Evolutionary conservation across 1,140 invertebrate species (phyloP).

Genomic region (Drosophila equinoxialis): DNA sequence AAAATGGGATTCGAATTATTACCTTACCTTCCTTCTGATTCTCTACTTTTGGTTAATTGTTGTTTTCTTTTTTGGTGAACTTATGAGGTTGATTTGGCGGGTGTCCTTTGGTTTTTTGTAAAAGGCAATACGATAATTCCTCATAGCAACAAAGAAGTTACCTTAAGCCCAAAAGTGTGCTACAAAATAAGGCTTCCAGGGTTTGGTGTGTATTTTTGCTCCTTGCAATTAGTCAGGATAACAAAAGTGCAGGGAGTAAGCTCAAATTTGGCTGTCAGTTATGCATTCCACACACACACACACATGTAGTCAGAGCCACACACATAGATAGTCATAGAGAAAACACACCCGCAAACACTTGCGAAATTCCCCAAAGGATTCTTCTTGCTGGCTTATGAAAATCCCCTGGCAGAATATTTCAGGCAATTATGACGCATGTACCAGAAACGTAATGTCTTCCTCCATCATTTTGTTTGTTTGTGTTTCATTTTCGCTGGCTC

Average conservation of each 20-base stretch:
- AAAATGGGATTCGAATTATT: too few relatives aligned
- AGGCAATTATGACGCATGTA: conserved; percentile 17
- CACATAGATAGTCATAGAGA: neutral
- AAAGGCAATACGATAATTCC: too few relatives aligned
- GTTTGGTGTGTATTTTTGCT: neutral
- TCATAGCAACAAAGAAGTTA: too few relatives aligned
- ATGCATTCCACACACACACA: neutral
- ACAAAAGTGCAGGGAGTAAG: neutral
- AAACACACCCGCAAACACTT: conserved; percentile 8
- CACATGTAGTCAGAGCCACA: neutral
- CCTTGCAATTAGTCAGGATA: conserved; percentile 14
- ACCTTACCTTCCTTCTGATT: too few relatives aligned
- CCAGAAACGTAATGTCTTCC: conserved; percentile 14
- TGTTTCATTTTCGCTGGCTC: conserved; percentile 12
- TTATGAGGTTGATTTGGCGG: too few relatives aligned
- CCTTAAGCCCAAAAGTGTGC: neutral
- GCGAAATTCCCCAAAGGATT: conserved; percentile 19
- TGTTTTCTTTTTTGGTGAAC: too few relatives aligned
- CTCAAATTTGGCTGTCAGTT: conserved; percentile 7
- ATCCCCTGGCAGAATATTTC: conserved; percentile 2
- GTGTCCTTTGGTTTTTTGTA: too few relatives aligned
- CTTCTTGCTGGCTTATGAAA: conserved; percentile 11
- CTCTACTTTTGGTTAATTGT: too few relatives aligned
- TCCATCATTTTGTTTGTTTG: conserved; percentile 12
- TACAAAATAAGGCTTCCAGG: neutral